phyloP scores from a whole-genome alignment of 2,888 invertebrate species.

The Eristalis intricaria region DNA sequence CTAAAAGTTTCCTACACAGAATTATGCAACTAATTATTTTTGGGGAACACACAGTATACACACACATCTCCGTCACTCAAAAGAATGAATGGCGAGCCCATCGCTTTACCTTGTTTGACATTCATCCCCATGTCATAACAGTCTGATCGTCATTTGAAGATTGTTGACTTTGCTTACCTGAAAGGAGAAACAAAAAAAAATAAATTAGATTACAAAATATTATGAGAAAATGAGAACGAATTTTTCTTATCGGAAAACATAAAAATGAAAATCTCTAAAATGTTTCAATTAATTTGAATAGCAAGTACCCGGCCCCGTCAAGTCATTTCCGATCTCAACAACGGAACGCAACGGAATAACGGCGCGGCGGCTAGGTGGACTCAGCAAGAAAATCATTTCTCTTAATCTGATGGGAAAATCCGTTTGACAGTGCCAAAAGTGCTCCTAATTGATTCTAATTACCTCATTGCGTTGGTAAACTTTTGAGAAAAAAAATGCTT shows the following conservation, averaged over 20 bases:
- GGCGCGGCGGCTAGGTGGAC: too few species aligned
- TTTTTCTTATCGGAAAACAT: background rate
- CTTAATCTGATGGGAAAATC: conserved; percentile 44
- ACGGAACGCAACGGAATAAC: too few species aligned
- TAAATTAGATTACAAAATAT: background rate
- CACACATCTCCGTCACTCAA: background rate
- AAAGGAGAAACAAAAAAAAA: conserved; percentile 18
- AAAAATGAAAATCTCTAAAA: conserved; percentile 19
- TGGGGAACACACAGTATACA: too few species aligned
- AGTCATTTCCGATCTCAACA: conserved; percentile 3
- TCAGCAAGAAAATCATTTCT: conserved; percentile 14
- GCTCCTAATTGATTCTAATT: conserved; percentile 61
- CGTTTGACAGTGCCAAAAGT: conserved; percentile 53
- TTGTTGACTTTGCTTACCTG: conserved; percentile 54
- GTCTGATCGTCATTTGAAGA: background rate
- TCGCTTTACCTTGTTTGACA: background rate
- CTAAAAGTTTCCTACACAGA: background rate
- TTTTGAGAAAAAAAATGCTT: background rate
- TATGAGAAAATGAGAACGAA: background rate
- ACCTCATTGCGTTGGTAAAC: conserved; percentile 36
- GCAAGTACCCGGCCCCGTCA: background rate
- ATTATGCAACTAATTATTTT: background rate
- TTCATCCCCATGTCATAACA: background rate
- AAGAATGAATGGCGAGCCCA: background rate
- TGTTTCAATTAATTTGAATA: conserved; percentile 10